A percentile compares a stretch with the other conserved stretches of the same genome.
These are phyloP conservation scores for Syritta pipiens DNA, from an alignment of 2,888 invertebrate species.

Conservation along the genomic window DNA sequence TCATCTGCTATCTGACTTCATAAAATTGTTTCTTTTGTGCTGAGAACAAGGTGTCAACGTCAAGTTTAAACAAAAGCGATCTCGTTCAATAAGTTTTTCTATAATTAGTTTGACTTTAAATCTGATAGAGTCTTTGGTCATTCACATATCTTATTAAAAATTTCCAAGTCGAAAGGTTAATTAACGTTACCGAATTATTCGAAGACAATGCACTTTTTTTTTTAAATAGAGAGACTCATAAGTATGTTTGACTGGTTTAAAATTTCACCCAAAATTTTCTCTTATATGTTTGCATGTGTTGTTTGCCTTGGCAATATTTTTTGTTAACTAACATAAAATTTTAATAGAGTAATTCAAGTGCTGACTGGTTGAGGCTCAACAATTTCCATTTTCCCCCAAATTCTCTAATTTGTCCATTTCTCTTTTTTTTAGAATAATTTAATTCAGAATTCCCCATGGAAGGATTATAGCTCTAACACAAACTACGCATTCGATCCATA, in stretches of 20 bases:
- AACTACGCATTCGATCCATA: slow-evolving; percentile 95
- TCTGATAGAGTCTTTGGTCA: too few relatives aligned
- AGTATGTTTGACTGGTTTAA: slow-evolving; percentile 58
- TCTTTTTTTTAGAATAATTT: slow-evolving; percentile 85
- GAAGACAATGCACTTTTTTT: slow-evolving; percentile 2
- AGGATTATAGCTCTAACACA: slow-evolving; percentile 91
- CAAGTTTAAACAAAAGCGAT: too few relatives aligned
- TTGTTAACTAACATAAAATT: slow-evolving; percentile 45
- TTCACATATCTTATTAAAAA: too few relatives aligned
- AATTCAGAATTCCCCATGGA: slow-evolving; percentile 92
- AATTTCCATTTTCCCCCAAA: slow-evolving; percentile 20
- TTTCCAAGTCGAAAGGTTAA: too few relatives aligned
- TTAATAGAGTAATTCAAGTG: slow-evolving; percentile 71
- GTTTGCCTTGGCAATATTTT: not conserved
- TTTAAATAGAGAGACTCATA: slow-evolving; percentile 28
- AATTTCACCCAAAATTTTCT: not conserved
- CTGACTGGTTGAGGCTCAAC: slow-evolving; percentile 77
- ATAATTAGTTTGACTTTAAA: too few relatives aligned
- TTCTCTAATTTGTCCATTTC: slow-evolving; percentile 63
- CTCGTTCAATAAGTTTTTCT: too few relatives aligned
- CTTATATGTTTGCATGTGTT: slow-evolving; percentile 17
- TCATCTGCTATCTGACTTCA: too few relatives aligned
- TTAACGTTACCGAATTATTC: too few relatives aligned
- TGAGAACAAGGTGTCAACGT: too few relatives aligned
- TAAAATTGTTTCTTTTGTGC: too few relatives aligned